Evolutionary conservation across 2,113 vertebrate genomes (phyloP).

Genomic region (Epinephelus moara): DNA sequence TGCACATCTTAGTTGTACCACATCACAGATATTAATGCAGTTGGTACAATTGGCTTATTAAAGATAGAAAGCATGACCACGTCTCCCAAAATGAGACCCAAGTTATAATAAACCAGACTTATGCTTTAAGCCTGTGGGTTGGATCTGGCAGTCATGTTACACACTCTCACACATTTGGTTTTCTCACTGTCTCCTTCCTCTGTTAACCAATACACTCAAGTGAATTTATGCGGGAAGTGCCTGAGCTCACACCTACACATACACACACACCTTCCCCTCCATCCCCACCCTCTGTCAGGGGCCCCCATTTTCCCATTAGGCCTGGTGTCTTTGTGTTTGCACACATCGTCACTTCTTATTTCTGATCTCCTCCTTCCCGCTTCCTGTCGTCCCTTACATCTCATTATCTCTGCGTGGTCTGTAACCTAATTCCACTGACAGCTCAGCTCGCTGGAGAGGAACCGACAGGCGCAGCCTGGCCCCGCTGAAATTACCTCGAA

Average conservation of each 20-base stretch:
- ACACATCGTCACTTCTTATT: constrained; percentile 61
- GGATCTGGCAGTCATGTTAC: background rate
- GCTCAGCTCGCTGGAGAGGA: constrained; percentile 62
- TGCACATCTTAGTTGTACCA: background rate
- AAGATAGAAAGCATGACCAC: background rate
- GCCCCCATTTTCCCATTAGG: constrained; percentile 49
- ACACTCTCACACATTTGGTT: background rate
- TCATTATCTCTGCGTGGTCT: constrained; percentile 64
- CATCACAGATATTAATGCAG: background rate
- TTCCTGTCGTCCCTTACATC: constrained; percentile 48
- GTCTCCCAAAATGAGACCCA: background rate
- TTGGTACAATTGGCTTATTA: background rate
- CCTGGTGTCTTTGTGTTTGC: constrained; percentile 64
- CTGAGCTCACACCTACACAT: constrained; percentile 10
- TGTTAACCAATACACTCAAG: constrained; percentile 1
- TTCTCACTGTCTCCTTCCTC: background rate
- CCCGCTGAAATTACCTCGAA: constrained; percentile 66
- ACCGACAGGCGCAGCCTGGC: constrained; percentile 41
- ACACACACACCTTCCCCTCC: background rate
- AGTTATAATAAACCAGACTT: background rate
- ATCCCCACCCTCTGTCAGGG: background rate
- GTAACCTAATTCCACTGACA: constrained; percentile 75
- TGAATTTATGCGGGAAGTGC: background rate
- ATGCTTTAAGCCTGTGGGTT: background rate
- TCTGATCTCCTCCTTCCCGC: constrained; percentile 34